Conservation (phyloP, 2,797 vertebrate genomes). For the Hippopotamyrus pictus region DNA sequence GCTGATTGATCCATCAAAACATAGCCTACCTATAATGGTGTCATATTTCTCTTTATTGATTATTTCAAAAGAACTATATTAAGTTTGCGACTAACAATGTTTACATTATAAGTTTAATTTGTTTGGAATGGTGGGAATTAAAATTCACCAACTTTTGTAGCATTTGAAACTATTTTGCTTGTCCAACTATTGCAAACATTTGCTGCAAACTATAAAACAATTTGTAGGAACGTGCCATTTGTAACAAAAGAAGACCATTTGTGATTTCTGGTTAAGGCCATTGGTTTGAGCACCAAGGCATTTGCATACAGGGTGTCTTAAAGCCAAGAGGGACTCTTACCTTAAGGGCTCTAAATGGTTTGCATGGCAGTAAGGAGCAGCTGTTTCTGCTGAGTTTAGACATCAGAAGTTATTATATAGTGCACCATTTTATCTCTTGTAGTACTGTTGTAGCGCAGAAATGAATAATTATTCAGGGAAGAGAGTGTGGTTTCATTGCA, state of each 20-base stretch:
- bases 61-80: background rate
- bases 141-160: background rate
- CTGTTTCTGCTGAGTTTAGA: background rate
- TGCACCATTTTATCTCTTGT: background rate
- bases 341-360: background rate
- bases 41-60: background rate
- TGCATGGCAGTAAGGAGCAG: background rate
- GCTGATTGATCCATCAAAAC: background rate
- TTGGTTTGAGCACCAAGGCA: background rate
- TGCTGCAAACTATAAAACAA: background rate
- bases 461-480: background rate
- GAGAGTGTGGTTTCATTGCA: background rate
- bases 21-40: background rate
- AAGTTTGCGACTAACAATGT: background rate
- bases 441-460: background rate
- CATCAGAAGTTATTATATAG: background rate
- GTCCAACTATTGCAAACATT: background rate
- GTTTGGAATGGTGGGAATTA: background rate
- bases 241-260: background rate
- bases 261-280: background rate
- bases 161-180: background rate
- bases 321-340: background rate
- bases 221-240: background rate
- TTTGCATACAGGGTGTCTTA: constrained; percentile 1
- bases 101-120: background rate